Percentiles rank a stretch among this genome's conserved stretches.
Conservation (phyloP, 2,797 vertebrate genomes). For the Parauchenoglanis punctatus region DNA sequence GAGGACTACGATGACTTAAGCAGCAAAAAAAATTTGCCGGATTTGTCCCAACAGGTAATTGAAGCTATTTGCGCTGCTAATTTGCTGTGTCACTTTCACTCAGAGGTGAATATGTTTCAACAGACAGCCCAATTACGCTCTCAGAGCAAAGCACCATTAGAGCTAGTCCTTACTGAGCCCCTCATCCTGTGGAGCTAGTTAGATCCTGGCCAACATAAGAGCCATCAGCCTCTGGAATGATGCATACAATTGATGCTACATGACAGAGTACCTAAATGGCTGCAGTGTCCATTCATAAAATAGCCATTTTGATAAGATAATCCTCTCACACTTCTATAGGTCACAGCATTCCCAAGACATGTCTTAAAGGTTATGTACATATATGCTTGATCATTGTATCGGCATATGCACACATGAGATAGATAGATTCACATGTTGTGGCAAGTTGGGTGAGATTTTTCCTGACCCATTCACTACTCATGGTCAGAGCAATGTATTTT, state of each 20-base stretch:
- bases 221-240: constrained; percentile 7
- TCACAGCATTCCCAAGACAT: constrained; percentile 3
- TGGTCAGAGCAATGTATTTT: constrained; percentile 20
- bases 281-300: neutral
- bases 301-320: neutral
- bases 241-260: neutral
- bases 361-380: constrained; percentile 6
- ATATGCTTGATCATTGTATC: neutral
- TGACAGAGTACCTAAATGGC: neutral
- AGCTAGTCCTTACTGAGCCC: constrained; percentile 50
- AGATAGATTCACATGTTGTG: neutral
- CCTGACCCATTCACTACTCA: neutral
- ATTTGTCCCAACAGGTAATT: constrained; percentile 56
- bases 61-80: constrained; percentile 57
- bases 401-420: neutral
- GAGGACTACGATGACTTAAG: neutral
- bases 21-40: neutral
- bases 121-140: constrained; percentile 64
- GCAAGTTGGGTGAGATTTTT: neutral
- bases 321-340: neutral
- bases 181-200: constrained; percentile 46
- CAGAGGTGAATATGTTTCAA: constrained; percentile 61
- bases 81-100: constrained; percentile 49
- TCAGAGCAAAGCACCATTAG: constrained; percentile 53
- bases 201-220: constrained; percentile 33